These are phyloP conservation scores for Phania funesta DNA, from an alignment of 2,888 invertebrate species.

Conservation along the genomic window DNA sequence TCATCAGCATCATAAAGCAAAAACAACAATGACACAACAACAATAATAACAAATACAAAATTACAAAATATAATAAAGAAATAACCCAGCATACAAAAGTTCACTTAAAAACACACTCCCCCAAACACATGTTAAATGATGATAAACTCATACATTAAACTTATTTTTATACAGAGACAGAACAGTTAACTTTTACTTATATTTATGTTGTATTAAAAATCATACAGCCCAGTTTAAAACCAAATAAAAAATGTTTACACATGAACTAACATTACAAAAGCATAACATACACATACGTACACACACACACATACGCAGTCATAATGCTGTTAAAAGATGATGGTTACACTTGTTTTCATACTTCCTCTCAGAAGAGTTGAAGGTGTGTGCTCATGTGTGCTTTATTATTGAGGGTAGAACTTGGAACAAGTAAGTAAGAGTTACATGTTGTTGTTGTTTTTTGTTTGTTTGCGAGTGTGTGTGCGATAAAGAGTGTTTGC, in stretches of 20 bases:
- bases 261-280: background rate
- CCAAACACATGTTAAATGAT: constrained; percentile 1
- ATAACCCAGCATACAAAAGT: constrained; percentile 1
- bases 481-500: background rate
- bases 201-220: background rate
- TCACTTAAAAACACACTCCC: background rate
- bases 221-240: constrained; percentile 7
- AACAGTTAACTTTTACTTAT: constrained; percentile 11
- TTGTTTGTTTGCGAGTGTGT: background rate
- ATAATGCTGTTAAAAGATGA: background rate
- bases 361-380: background rate
- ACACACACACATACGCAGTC: background rate
- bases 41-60: too few species aligned
- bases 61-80: background rate
- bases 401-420: background rate
- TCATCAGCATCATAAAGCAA: constrained; percentile 65
- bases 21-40: constrained; percentile 19
- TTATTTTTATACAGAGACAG: constrained; percentile 15
- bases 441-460: background rate
- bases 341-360: background rate
- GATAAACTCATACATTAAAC: constrained; percentile 11
- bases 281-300: background rate
- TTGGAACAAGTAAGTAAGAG: background rate
- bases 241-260: background rate
- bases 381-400: background rate